Base-by-base conservation (phyloP, 2,888 invertebrate genomes). In the Eumerus sabulonum region DNA sequence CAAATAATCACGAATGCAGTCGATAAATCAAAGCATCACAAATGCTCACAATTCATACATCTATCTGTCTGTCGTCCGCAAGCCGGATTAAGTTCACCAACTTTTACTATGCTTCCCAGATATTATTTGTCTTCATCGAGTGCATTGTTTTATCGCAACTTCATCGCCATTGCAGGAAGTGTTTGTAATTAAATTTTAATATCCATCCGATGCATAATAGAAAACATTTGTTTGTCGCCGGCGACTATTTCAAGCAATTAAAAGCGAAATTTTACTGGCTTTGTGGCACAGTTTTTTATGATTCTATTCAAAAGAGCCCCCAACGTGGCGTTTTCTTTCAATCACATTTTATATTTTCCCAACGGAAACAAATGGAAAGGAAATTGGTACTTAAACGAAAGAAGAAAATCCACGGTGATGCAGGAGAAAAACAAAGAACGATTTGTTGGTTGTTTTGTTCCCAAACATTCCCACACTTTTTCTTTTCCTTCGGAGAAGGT, bases 381-480 rank as follows among this genome's bases (percentile, higher is more conserved):
- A 63, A 71, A 56, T 71, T 47, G 68, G 68, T 68, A 63, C 56
- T 38, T 57, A 51, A 50, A 51, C 19, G 60, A 53, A 44, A 56
- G 45, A 51, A 16, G 36, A 50, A 19, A 60, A 45, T 38, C 27
- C 27, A 27, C 7, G 27, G 27, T 27, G 27, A 27, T 27, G 4
- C 18, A 19, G 53, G 19, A 38, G 17, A 59, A 50, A 67, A 51
- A 27, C 27, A n/a, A n/a, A n/a, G n/a, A n/a, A n/a, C n/a, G n/a
- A n/a, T 27, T 27, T 4, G 7, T 27, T 27, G 3, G 27, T 7
- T 27, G 2, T 27, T 27, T 7, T 27, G 2, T 27, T 27, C 27
- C 27, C 27, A n/a, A n/a, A n/a, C n/a, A 27, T 27, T 27, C 27
- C 27, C 27, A 27, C 27, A 27, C 2, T 7, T 27, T 27, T 27